Base-by-base conservation (phyloP, 2,888 invertebrate genomes). In the Hypolimnas misippus region DNA sequence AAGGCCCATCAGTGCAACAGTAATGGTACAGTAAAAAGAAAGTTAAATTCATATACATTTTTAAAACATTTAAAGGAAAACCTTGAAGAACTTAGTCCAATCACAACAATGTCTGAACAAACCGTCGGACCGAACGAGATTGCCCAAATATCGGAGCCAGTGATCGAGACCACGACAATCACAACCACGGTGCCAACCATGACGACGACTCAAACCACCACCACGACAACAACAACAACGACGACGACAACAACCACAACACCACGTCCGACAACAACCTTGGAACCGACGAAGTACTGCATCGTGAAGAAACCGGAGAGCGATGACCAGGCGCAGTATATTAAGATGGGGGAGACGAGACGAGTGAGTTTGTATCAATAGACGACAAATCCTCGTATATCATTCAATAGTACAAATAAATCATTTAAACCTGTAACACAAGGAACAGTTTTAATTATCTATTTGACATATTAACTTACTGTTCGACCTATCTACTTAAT, bases 311-410 rank as follows among this genome's bases (percentile, higher is more conserved):
- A 97, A 72, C 95, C 96, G 42, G 95, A 96, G 78, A 96, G 96
- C 77, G 95, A 95, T 69, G 96, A 96, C 83, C 81, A 89, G 67
- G 86, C 90, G 70, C 97, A 97, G 86, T 95, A 95, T 73, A 97
- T 97, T 75, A 94, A 95, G 74, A 97, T 97, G 92, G 97, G 97
- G 54, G 96, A 96, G 76, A 96, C 96, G 70, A 96, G 96, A 86
- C 92, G 97, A 92, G 97, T 97, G 87, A 94, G 94, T 91, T 64
- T 66, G 60, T 67, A 67, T 65, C 44, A n/a, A 70, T 50, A 29
- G 51, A 46, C 56, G 16, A 31, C 3, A 29, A 16, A 38, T n/a
- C n/a, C n/a, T n/a, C 29, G 17, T 50, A 31, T 21, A n/a, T 25
- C 12, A 44, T 14, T n/a, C 14, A n/a, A 17, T 6, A 10, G 1